phyloP scores from a whole-genome alignment of 2,113 vertebrate species.

The Xenopus tropicalis region UCB_Xtro_10.0 CM004448.2:8743001-8743500 shows the following conservation, averaged over 20 bases:
- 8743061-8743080: no score
- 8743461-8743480: no score
- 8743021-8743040: no score
- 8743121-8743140: constrained; percentile 3
- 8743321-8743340: not conserved
- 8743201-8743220: not conserved
- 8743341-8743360: not conserved
- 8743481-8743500: no score
- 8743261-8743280: not conserved
- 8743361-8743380: no score
- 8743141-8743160: constrained; percentile 1
- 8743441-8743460: no score
- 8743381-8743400: no score
- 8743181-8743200: constrained; percentile 7
- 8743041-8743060: no score
- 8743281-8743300: not conserved
- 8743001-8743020: no score
- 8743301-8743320: not conserved
- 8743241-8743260: constrained; percentile 15
- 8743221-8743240: not conserved
- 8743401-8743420: no score
- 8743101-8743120: not conserved
- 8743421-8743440: no score
- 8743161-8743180: constrained; percentile 7
- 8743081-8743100: constrained; percentile 1